Evolutionary conservation across 2,888 invertebrate species (phyloP), one percentile per base, ranked within the genome.

Genomic region (Cheilosia grossa): DNA sequence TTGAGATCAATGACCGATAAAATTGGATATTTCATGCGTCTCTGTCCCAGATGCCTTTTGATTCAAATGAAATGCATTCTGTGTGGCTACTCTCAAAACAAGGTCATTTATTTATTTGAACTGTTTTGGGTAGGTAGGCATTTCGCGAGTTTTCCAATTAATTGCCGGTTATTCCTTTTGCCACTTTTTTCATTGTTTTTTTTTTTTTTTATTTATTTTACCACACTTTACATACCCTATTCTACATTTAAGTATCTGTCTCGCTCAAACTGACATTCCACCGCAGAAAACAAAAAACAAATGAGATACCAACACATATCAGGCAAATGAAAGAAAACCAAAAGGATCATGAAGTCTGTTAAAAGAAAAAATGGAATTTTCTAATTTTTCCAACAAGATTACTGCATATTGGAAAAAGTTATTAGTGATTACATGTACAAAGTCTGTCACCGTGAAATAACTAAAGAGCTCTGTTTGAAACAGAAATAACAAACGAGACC

Each of bases 271-370:
- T 30, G 33, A 47, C 17, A 51, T 64, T 69, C 67, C 63, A 54
- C 27, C n/a, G 54, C 9, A 49, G 19, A 61, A 51, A 44, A 56
- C 19, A 42, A 42, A 58, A 73, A 30, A 54, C 58, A 73, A 77
- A 6, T 47, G 5, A 53, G 69, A 82, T 82, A 80, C 80, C 80
- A 80, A 17, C 56, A 82, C 77, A 78, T 27, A 51, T 19, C 27
- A 63, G 47, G 40, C 33, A 67, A 67, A 61, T n/a, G 44, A 53
- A 75, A 30, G 63, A 70, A 64, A 54, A 66, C 44, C 4, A 70
- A 69, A 42, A 33, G 61, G 56, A 51, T 42, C 24, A 69, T 44
- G 61, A 79, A 75, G 64, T 56, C 51, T 44, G 7, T 44, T 33
- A 37, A 63, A 66, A 59, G 7, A 56, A 75, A 70, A 58, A 53